phyloP scores from a whole-genome alignment of 2,113 vertebrate genomes.

The Cynocephalus volans region DNA sequence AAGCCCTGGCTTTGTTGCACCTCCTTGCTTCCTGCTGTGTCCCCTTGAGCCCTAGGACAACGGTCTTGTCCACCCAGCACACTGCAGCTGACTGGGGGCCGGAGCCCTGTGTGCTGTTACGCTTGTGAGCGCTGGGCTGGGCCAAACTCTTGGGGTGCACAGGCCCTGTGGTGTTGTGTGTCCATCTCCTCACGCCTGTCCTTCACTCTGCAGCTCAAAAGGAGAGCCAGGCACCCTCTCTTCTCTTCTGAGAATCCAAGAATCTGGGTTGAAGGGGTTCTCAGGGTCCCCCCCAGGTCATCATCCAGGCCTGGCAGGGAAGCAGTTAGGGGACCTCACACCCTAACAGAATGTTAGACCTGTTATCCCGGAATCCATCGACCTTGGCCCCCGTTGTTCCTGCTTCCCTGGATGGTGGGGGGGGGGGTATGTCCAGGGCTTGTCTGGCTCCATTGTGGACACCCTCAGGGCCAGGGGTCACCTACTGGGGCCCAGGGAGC shows the following conservation, averaged over 20 bases:
- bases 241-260: neutral
- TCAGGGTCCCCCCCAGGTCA: fast-evolving
- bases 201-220: fast-evolving
- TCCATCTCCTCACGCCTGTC: fast-evolving
- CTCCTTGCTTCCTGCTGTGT: fast-evolving
- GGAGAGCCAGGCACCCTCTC: too few species aligned
- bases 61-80: fast-evolving
- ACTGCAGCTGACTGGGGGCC: fast-evolving
- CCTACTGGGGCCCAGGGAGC: neutral
- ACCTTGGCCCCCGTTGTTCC: fast-evolving
- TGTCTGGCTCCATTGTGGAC: neutral
- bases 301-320: fast-evolving
- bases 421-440: too few species aligned
- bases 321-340: neutral
- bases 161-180: fast-evolving
- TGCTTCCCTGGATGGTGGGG: neutral
- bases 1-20: fast-evolving
- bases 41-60: neutral
- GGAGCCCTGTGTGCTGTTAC: fast-evolving
- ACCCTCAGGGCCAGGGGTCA: too few species aligned
- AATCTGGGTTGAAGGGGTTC: neutral
- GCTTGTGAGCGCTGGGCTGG: fast-evolving
- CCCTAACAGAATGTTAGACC: neutral
- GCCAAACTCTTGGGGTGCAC: fast-evolving
- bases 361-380: fast-evolving